A percentile compares a stretch with the other conserved stretches of the same genome.
These are phyloP conservation scores for Carpatolechia fugitivella DNA, from an alignment of 2,888 invertebrate genomes.

Conservation along the genomic window DNA sequence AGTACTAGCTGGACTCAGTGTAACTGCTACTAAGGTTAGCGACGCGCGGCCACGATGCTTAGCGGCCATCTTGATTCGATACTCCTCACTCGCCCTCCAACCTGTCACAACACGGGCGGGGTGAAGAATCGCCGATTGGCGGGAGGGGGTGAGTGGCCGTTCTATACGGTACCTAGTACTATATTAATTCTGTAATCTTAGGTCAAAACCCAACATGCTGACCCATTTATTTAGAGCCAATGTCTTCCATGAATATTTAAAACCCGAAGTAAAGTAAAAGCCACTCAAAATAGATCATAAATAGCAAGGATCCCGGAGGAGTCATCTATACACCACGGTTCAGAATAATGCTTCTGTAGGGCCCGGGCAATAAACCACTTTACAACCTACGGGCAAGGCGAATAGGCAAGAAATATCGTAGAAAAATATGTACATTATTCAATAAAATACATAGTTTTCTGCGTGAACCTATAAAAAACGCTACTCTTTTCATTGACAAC, in stretches of 20 bases:
- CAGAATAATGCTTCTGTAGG: not conserved
- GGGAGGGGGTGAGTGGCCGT: too few species aligned
- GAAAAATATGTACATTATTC: too few species aligned
- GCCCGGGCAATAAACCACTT: not conserved
- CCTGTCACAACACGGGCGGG: too few species aligned
- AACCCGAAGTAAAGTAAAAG: conserved; percentile 4
- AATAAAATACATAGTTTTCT: too few species aligned
- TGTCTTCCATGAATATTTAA: conserved; percentile 1
- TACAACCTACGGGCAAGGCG: not conserved
- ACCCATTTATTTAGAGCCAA: not conserved
- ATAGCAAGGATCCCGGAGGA: not conserved
- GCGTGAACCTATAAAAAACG: not conserved
- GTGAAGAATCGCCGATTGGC: too few species aligned
- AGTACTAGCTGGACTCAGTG: too few species aligned
- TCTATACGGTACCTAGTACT: too few species aligned
- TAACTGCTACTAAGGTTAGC: too few species aligned
- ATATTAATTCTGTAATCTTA: too few species aligned
- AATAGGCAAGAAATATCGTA: not conserved
- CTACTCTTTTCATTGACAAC: not conserved
- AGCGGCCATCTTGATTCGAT: too few species aligned
- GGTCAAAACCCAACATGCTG: not conserved
- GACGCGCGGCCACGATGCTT: too few species aligned
- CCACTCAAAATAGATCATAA: conserved; percentile 5
- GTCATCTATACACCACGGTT: not conserved
- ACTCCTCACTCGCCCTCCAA: too few species aligned